Evolutionary conservation across 2,888 invertebrate genomes (phyloP).

Genomic region (Rhyacophila evoluta): DNA sequence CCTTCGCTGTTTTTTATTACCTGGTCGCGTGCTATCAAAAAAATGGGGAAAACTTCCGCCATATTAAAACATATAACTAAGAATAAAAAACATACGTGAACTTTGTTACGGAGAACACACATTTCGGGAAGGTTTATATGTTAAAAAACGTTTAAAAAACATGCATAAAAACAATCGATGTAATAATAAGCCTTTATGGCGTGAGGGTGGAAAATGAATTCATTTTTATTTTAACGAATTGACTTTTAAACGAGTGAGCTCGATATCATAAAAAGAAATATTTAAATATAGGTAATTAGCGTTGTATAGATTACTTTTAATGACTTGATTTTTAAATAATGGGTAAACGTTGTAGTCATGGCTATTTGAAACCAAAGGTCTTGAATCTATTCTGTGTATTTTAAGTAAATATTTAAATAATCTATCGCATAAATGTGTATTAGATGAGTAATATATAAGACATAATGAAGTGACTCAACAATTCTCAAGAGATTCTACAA

Average conservation of each 20-base stretch:
- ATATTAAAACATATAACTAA: neutral
- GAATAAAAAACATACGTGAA: conserved; percentile 36
- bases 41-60: conserved; percentile 37
- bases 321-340: no score
- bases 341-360: no score
- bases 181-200: neutral
- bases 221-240: neutral
- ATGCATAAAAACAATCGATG: conserved; percentile 43
- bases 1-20: conserved; percentile 47
- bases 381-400: no score
- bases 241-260: neutral
- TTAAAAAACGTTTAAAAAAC: conserved; percentile 37
- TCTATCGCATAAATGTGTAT: no score
- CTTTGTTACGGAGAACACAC: neutral
- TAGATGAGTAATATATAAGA: no score
- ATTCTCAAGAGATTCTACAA: no score
- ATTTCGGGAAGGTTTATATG: conserved; percentile 28
- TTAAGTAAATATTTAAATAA: no score
- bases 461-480: no score
- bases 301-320: neutral
- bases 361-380: no score
- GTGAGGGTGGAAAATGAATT: neutral
- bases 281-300: neutral
- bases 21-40: conserved; percentile 52
- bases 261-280: neutral